Evolutionary conservation across 2,797 vertebrate species (phyloP), one percentile per base, ranked within the genome.

Genomic region (Phoebastria nigripes): DNA sequence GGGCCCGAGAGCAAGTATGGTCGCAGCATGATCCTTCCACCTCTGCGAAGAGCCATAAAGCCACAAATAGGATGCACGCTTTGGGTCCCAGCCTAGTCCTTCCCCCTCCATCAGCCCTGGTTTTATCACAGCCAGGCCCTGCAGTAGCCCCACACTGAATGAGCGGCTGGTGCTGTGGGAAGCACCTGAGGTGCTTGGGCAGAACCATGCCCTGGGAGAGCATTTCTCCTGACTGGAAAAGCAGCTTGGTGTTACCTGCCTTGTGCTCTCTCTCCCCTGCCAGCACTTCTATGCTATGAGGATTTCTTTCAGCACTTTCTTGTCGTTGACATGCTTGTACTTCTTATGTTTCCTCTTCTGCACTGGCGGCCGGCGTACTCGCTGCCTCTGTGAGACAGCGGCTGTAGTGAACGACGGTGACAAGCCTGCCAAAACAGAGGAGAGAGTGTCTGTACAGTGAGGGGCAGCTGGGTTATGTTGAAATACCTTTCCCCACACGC

Each of bases 281-380:
- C 94, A 96, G 94, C 92, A 94, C 89, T 97, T 95, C 97, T 98
- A 98, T 96, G 98, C 97, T 86, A 97, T 70, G 7, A 98, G 97
- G 93, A 98, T 97, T 96, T 98, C 98, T 97, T 98, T 98, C 98
- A 98, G 96, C 12, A 93, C 97, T 95, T 92, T 97, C 97, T 98
- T 98, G 93, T 98, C 98, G 9, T 97, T 97, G 37, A 98, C 97
- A 77, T 98, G 98, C 96, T 98, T 98, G 96, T 98, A 98, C 93
- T 98, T 98, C 96, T 97, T 98, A 96, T 98, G 98, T 96, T 98
- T 98, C 96, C 98, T 98, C 96, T 98, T 98, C 93, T 94, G 97
- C 10, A 37, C 93, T n/a, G 94, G 97, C 15, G 96, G 98, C 93
- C 98, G 96, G 87, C 97, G 98, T 39, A 97, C 92, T 46, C 97